Conservation (phyloP, 2,797 vertebrate species). For the Anguilla pacifica region DNA sequence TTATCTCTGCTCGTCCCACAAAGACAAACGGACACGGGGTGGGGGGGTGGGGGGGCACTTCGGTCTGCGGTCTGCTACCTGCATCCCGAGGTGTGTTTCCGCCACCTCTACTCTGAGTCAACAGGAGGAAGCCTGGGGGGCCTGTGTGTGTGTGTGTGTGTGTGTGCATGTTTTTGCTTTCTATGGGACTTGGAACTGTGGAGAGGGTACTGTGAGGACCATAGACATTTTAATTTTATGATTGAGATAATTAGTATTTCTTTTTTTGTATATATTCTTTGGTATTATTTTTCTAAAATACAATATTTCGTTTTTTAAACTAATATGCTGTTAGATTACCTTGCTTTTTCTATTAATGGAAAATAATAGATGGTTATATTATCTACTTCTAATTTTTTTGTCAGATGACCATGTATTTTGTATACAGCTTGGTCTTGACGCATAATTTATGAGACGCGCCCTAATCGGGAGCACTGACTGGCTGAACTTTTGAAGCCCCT, state of each 20-base stretch:
- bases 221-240: not conserved
- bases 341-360: not conserved
- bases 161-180: not conserved
- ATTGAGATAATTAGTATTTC: not conserved
- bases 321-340: not conserved
- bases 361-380: constrained; percentile 1
- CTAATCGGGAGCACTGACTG: not conserved
- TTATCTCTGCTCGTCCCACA: constrained; percentile 50
- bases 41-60: not conserved
- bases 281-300: not conserved
- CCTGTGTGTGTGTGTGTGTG: constrained; percentile 32
- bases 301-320: not conserved
- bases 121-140: constrained; percentile 42
- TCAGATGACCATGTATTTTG: not conserved
- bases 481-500: not conserved
- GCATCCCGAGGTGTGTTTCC: constrained; percentile 41
- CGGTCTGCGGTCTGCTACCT: constrained; percentile 40
- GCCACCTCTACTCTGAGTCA: constrained; percentile 1
- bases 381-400: too few relatives aligned
- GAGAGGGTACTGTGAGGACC: not conserved
- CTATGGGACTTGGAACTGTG: not conserved
- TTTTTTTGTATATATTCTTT: not conserved
- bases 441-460: not conserved
- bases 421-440: not conserved
- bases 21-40: constrained; percentile 26